Evolutionary conservation across 2,113 vertebrate genomes (phyloP), one percentile per base, ranked within the genome.

Genomic region (Saccopteryx bilineata): DNA sequence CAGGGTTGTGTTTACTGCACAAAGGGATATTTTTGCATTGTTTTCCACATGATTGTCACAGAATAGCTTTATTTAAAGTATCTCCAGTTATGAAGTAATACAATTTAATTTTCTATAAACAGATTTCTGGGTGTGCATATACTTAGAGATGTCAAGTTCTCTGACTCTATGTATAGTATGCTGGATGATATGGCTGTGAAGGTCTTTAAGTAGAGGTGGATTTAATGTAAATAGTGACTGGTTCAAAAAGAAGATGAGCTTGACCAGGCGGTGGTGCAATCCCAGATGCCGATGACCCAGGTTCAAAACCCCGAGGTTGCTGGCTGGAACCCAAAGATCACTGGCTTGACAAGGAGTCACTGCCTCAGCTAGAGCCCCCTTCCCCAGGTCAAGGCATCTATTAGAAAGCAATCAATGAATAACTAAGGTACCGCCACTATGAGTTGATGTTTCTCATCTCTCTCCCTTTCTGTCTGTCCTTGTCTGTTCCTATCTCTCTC

Each of bases 1-100:
- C 52, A 75, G 17, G 24, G 18, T 14, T 75, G 2, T 89, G 39
- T 31, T 76, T 74, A 81, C 17, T 66, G 17, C 60, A 76, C 61
- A 90, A 82, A 46, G 13, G 26, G 33, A 69, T n/a, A 31, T 86
- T 75, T 50, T 95, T 95, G 23, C 50, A 68, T 68, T 81, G 15
- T 80, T 87, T 82, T 50, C 65, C 24, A 46, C 19, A 50, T 10
- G 14, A 81, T 33, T 80, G 60, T 13, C 39, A 69, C n/a, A 71
- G 31, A 46, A 85, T 68, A 19, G 5, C 5, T 56, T 92, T 56
- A 61, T 74, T 68, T 10, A 87, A 63, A 74, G 61, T 90, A 66
- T 11, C 14, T 78, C 7, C 48, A 60, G 24, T 17, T 85, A 46
- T 17, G 9, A 13, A 50, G 74, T 26, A 78, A 80, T 0, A 74